Conservation (phyloP, 2,888 invertebrate species). For the Argyra leucocephala region DNA sequence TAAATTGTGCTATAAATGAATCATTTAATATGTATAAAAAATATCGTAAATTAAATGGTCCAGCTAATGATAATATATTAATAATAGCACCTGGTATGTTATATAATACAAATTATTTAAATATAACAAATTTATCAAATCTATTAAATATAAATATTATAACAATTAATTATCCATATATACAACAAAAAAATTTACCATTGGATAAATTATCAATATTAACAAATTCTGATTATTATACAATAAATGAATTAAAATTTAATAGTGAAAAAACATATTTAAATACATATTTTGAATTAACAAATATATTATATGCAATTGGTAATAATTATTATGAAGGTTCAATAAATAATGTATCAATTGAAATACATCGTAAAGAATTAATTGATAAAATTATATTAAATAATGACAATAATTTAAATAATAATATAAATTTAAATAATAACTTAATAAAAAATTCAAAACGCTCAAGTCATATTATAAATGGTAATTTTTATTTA, state of each 20-base stretch:
- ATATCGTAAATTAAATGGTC: conserved; percentile 40
- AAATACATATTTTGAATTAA: conserved; percentile 48
- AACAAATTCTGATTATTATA: conserved; percentile 39
- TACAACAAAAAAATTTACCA: conserved; percentile 38
- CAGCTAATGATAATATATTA: conserved; percentile 48
- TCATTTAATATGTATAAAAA: conserved; percentile 44
- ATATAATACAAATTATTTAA: conserved; percentile 39
- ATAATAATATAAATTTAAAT: not conserved
- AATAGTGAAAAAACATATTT: conserved; percentile 47
- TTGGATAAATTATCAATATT: conserved; percentile 41
- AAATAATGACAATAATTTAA: not conserved
- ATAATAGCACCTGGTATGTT: conserved; percentile 49
- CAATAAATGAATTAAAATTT: conserved; percentile 47
- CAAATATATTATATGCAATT: conserved; percentile 45
- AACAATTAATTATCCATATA: conserved; percentile 49
- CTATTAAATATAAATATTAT: conserved; percentile 45
- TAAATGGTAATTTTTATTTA: conserved; percentile 49
- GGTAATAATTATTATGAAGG: conserved; percentile 45
- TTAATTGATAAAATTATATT: conserved; percentile 23
- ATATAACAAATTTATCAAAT: conserved; percentile 35
- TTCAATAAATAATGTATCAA: conserved; percentile 38
- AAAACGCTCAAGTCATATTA: conserved; percentile 31
- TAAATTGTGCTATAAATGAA: conserved; percentile 31
- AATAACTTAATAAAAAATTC: conserved; percentile 5
- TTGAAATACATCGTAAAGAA: conserved; percentile 37